These are phyloP conservation scores for Gryllus bimaculatus DNA, from an alignment of 1,140 invertebrate species.

Conservation along the genomic window DNA sequence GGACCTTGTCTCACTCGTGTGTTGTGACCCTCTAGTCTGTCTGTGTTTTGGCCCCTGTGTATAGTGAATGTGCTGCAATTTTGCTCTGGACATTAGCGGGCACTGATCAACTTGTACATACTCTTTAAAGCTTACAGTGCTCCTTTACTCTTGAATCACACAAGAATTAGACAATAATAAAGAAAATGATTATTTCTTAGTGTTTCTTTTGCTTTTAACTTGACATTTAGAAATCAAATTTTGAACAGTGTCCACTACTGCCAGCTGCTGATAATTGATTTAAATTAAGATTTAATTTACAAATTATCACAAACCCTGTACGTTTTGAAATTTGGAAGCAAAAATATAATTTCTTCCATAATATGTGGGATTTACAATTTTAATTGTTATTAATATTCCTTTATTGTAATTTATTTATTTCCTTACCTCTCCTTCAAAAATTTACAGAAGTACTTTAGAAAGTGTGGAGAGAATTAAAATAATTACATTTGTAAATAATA, in stretches of 20 bases:
- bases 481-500: no score
- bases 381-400: background rate
- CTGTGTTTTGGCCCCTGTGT: conserved; percentile 6
- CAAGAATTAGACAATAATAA: background rate
- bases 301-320: background rate
- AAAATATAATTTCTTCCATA: background rate
- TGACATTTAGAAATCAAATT: background rate
- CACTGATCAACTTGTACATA: background rate
- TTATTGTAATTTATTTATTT: background rate
- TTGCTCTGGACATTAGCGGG: background rate
- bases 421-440: no score
- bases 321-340: background rate
- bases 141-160: background rate
- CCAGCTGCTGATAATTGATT: background rate
- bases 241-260: background rate
- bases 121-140: background rate
- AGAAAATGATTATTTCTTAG: background rate
- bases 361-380: background rate
- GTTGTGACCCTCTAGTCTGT: conserved; percentile 18
- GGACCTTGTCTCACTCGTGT: conserved; percentile 16
- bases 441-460: no score
- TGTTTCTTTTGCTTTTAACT: background rate
- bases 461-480: no score
- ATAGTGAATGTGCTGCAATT: conserved; percentile 11
- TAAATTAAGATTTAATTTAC: background rate